Evolutionary conservation across 2,888 invertebrate genomes (phyloP), one percentile per base, ranked within the genome.

Genomic region (Cylloceria caligata): DNA sequence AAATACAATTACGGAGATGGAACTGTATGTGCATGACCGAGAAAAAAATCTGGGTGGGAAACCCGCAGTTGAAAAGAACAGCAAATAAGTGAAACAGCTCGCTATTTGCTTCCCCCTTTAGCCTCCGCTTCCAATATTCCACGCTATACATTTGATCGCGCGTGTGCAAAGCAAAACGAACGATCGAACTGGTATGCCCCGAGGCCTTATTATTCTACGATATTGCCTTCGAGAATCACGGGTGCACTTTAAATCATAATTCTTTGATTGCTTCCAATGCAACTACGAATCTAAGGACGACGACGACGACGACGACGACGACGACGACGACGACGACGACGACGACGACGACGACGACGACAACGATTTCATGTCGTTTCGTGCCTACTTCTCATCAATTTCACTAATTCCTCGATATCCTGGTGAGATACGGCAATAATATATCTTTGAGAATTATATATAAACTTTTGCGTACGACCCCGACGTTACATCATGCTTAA

Each of bases 241-340:
- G 34, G 34, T 71, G 71, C 65, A 71, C 78, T 72, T 47, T 72
- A 78, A 72, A 78, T 71, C 62, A 72, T 78, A 78, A 78, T 77
- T 71, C 55, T 45, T n/a, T 42, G 64, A 71, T 71, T 62, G 73
- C 62, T 72, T 30, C 30, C 21, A 34, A 16, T 47, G 72, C 7
- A 27, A 16, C 55, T 13, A 55, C 55, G 55, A 55, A n/a, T 52
- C 3, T 16, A n/a, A 3, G 45, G 16, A 16, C 0, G 45, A 1
- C 27, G 55, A 55, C 27, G 55, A 55, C 21, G 21, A 55, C 11
- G 24, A 27, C 4, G 27, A 11, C 11, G 27, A 55, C 42, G 64
- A 42, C 21, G 55, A 55, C 21, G 21, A 55, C 11, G 24, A 27
- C 4, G 27, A 4, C n/a, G 34, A 57, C 45, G 45, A 27, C 27